Evolutionary conservation across 2,888 invertebrate species (phyloP), one percentile per base, ranked within the genome.

Genomic region (Drosophila gaucha): DNA sequence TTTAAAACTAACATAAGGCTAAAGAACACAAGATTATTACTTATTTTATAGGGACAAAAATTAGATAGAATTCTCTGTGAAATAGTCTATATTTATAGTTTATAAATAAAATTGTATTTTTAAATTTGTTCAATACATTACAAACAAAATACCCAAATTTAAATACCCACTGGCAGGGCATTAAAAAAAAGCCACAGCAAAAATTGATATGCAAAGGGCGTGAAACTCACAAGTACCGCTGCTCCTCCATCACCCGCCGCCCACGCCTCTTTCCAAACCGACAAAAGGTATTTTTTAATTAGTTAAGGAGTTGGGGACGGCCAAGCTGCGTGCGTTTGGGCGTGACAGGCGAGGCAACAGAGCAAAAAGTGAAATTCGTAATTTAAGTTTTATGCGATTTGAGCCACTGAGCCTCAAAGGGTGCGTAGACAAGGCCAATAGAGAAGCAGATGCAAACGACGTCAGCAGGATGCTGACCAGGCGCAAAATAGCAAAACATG

Each of bases 121-220:
- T 18, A 12, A 6, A 16, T 16, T 43, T 26, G 0, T 43, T 28
- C 2, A 44, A 12, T 44, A 8, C 2, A 6, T 3, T 28, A 12
- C 18, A 10, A 33, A 20, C 6, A 12, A 3, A 14, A 9, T 14
- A 4, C 1, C 3, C 14, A n/a, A 30, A 16, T 30, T 8, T 2
- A 30, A 20, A 26, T 31, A 8, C 26, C 10, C 10, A 8, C 8
- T 38, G 5, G 18, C 12, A 60, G 38, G 5, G 63, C 14, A 60
- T 36, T 18, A 2, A 2, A 9, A 30, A 66, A 51, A 66, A 75
- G 62, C 35, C 50, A 54, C 70, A 67, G 35, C 44, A 57, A 64
- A 66, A 77, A 84, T 80, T 86, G 64, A 80, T 80, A 86, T 84
- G 71, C 80, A 80, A 60, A 80, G 74, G 72, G 68, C 80, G 80